These are phyloP conservation scores for Dicrurus megarhynchus DNA, from an alignment of 2,113 vertebrate genomes.

Conservation along the genomic window DNA sequence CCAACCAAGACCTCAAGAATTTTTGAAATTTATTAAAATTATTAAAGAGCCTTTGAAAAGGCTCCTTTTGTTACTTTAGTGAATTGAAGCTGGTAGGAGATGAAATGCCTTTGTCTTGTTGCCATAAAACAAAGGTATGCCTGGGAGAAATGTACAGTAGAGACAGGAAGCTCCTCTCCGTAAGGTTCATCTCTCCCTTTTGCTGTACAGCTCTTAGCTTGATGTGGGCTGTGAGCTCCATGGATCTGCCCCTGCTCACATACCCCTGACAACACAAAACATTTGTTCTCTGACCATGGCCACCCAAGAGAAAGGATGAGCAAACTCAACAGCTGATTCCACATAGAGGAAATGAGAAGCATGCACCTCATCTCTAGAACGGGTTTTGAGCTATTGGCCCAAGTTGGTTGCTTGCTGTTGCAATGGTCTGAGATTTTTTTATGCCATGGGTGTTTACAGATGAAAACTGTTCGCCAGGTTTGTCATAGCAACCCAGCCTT, in stretches of 20 bases:
- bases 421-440: neutral
- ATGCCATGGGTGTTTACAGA: neutral
- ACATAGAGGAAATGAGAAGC: neutral
- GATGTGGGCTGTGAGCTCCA: neutral
- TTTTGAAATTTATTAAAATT: neutral
- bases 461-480: neutral
- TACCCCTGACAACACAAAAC: neutral
- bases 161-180: neutral
- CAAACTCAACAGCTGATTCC: neutral
- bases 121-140: neutral
- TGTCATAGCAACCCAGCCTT: neutral
- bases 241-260: neutral
- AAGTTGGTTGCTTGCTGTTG: neutral
- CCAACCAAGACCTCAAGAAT: neutral
- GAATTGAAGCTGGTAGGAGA: neutral
- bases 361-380: neutral
- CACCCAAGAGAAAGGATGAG: neutral
- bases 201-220: neutral
- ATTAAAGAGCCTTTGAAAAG: neutral
- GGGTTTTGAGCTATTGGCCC: neutral
- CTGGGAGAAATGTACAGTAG: neutral
- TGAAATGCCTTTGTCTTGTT: neutral
- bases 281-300: neutral
- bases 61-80: neutral
- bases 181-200: neutral